A percentile compares a stretch with the other conserved stretches of the same genome.
Evolutionary conservation across 2,888 invertebrate genomes (phyloP).

Genomic region (Parasteatoda lunata): DNA sequence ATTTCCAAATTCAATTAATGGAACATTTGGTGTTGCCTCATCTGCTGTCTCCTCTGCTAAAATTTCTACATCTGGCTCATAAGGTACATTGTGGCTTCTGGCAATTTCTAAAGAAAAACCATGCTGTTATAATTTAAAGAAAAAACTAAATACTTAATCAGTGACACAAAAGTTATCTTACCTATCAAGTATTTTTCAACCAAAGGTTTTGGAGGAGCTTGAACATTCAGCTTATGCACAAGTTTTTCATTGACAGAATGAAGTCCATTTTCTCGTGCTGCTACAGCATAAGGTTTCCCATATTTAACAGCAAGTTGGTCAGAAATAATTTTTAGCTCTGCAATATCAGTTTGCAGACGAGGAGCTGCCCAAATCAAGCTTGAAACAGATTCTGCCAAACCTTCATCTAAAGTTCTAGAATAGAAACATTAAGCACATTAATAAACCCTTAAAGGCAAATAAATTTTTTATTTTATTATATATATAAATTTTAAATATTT

Average conservation of each 20-base stretch:
- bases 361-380: constrained; percentile 98
- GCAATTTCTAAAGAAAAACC: constrained; percentile 92
- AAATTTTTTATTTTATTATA: no score
- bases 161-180: constrained; percentile 29
- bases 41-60: constrained; percentile 80
- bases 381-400: constrained; percentile 95
- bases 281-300: constrained; percentile 93
- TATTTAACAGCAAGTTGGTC: constrained; percentile 93
- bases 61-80: constrained; percentile 94
- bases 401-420: constrained; percentile 86
- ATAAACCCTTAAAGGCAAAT: no score
- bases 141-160: background rate
- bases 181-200: constrained; percentile 84
- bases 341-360: constrained; percentile 81
- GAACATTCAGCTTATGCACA: constrained; percentile 92
- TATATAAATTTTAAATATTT: no score
- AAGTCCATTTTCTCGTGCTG: constrained; percentile 87
- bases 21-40: constrained; percentile 79
- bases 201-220: constrained; percentile 94
- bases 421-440: no score
- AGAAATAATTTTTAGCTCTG: constrained; percentile 85
- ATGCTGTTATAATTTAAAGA: constrained; percentile 28
- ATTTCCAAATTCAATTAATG: constrained; percentile 75
- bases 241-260: constrained; percentile 91
- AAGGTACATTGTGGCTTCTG: constrained; percentile 93